Evolutionary conservation across 92 coral and sea anemone species (phyloP).

Genomic region (Ricordea florida): DNA sequence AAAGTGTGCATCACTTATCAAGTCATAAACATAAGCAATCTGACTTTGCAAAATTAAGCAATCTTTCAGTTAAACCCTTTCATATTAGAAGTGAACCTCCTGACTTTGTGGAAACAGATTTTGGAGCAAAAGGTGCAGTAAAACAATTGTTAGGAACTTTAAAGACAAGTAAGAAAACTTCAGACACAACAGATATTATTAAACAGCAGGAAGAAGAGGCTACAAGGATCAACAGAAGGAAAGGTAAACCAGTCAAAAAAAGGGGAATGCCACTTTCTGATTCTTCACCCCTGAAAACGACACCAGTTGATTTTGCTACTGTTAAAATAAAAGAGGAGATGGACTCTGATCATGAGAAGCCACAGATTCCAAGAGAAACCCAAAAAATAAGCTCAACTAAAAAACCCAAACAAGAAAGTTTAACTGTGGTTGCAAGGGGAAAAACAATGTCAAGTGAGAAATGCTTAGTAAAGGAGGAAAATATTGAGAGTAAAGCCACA

Average conservation of each 20-base stretch:
- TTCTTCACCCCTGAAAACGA: background rate
- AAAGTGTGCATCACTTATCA: background rate
- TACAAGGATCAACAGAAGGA: background rate
- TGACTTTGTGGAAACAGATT: no score
- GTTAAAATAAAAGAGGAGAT: background rate
- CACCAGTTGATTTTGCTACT: background rate
- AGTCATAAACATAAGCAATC: background rate
- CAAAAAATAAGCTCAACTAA: background rate
- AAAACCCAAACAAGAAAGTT: background rate
- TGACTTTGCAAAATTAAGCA: no score
- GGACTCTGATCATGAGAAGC: background rate
- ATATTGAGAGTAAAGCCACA: background rate
- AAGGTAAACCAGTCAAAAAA: conserved; percentile 19
- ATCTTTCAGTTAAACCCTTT: no score
- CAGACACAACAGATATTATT: background rate
- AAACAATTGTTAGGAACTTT: no score
- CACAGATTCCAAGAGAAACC: background rate
- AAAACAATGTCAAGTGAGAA: background rate
- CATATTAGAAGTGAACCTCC: no score
- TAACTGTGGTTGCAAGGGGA: background rate
- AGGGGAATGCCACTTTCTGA: background rate
- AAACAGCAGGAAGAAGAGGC: background rate
- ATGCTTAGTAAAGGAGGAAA: background rate
- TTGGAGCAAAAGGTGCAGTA: no score
- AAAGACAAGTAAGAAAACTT: no score